A percentile compares a stretch with the other conserved stretches of the same genome.
phyloP scores from a whole-genome alignment of 2,888 invertebrate species.

The Unio delphinus region DNA sequence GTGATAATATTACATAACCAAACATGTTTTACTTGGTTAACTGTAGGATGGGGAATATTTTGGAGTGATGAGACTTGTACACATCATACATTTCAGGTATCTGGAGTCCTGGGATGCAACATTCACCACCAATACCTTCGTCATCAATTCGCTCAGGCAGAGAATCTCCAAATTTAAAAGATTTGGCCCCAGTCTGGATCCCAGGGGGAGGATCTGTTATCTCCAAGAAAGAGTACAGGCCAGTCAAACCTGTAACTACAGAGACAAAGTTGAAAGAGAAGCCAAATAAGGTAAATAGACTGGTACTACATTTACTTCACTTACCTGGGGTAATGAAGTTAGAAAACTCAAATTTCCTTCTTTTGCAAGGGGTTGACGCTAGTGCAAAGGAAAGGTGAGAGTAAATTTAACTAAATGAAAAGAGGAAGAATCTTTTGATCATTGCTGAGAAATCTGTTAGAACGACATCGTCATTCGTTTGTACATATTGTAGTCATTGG shows the following conservation, averaged over 20 bases:
- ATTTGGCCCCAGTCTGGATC: slow-evolving; percentile 54
- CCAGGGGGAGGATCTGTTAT: slow-evolving; percentile 40
- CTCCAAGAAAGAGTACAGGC: slow-evolving; percentile 54
- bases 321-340: slow-evolving; percentile 1
- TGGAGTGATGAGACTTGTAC: too few species aligned
- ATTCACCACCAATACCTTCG: slow-evolving; percentile 16
- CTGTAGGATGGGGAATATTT: too few species aligned
- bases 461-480: too few species aligned
- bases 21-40: too few species aligned
- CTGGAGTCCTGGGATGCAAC: slow-evolving; percentile 36
- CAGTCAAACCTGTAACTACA: slow-evolving; percentile 47
- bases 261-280: slow-evolving; percentile 13
- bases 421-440: too few species aligned
- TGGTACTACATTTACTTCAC: too few species aligned
- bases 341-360: not conserved
- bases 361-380: too few species aligned
- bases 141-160: not conserved
- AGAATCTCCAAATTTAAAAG: slow-evolving; percentile 34
- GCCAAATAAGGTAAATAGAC: slow-evolving; percentile 6
- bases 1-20: too few species aligned
- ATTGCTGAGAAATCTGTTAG: too few species aligned
- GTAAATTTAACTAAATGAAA: too few species aligned
- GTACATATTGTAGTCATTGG: too few species aligned
- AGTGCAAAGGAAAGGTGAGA: too few species aligned
- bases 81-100: slow-evolving; percentile 12